Conservation (phyloP, 2,113 vertebrate species). For the Glareola pratincola region DNA sequence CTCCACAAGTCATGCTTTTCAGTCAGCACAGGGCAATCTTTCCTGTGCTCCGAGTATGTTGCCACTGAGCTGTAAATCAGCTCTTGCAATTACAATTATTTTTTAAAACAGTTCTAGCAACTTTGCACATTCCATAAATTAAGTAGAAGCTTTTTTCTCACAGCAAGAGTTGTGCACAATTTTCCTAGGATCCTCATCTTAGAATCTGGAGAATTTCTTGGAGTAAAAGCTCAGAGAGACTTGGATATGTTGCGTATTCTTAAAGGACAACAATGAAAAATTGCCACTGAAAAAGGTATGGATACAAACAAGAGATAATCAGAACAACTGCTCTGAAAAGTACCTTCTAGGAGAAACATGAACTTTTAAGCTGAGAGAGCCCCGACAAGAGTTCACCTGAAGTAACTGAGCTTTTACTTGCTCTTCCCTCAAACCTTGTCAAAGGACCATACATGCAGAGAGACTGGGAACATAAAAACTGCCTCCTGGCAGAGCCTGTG, state of each 20-base stretch:
- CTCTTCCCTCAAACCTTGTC: not conserved
- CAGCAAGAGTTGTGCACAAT: not conserved
- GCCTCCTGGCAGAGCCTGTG: not conserved
- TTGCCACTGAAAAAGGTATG: not conserved
- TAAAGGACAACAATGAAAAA: not conserved
- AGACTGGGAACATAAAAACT: not conserved
- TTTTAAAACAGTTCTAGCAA: not conserved
- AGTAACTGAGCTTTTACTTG: not conserved
- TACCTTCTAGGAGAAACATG: not conserved
- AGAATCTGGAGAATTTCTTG: not conserved
- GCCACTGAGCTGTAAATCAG: not conserved
- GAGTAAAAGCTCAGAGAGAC: not conserved
- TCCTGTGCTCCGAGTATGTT: not conserved
- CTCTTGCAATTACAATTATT: not conserved
- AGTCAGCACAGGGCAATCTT: not conserved
- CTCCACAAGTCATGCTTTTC: not conserved
- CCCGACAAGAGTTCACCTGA: not conserved
- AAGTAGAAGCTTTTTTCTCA: not conserved
- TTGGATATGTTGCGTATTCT: not conserved
- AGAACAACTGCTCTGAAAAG: not conserved
- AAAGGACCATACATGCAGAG: not conserved
- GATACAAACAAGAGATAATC: not conserved
- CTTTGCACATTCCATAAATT: not conserved
- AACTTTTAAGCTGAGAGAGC: not conserved
- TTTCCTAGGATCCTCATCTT: not conserved